Evolutionary conservation across 2,113 vertebrate species (phyloP).

Genomic region (Baryphthengus martii): DNA sequence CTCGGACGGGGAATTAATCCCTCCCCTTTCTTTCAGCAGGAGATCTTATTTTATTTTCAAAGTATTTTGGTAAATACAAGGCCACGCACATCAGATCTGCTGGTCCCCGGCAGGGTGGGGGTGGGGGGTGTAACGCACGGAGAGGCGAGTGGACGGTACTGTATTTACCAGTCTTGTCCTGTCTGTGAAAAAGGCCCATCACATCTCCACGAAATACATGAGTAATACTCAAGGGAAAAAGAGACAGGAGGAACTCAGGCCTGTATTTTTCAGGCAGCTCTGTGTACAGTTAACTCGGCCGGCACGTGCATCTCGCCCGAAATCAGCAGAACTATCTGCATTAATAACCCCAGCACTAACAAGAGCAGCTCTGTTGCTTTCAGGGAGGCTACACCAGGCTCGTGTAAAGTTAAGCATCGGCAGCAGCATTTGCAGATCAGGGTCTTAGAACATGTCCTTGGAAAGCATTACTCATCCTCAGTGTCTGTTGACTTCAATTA

Average conservation of each 20-base stretch:
- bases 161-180: neutral
- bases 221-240: neutral
- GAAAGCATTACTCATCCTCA: slow-evolving; percentile 64
- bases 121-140: no score
- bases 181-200: neutral
- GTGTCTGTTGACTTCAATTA: slow-evolving; percentile 53
- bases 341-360: neutral
- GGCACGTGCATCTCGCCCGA: neutral
- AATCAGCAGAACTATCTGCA: neutral
- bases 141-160: no score
- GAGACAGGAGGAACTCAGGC: neutral
- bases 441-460: slow-evolving; percentile 55
- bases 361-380: neutral
- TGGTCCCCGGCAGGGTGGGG: no score
- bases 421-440: slow-evolving; percentile 47
- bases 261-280: neutral
- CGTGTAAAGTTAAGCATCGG: slow-evolving; percentile 19
- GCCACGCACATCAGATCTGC: no score
- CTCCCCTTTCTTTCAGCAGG: no score
- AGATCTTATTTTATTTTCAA: no score
- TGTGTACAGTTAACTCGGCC: neutral
- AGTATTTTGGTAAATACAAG: no score
- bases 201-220: neutral
- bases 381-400: neutral
- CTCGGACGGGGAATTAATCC: neutral